phyloP scores from a whole-genome alignment of 2,888 invertebrate species.

The Strigamia transsilvanica region DNA sequence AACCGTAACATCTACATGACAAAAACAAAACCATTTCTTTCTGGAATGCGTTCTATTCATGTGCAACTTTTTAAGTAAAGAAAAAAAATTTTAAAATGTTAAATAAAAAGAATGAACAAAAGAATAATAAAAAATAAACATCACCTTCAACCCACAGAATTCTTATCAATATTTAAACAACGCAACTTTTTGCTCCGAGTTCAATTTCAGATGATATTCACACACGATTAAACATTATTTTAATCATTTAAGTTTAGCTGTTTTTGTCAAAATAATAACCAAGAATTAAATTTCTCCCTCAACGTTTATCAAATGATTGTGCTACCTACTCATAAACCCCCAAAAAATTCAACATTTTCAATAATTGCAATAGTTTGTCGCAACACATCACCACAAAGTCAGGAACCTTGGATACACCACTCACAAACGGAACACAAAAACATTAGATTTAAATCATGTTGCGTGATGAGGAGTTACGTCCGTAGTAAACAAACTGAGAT shows the following conservation, averaged over 20 bases:
- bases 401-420: slow-evolving; percentile 42
- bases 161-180: too few relatives aligned
- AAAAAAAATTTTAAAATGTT: background rate
- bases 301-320: background rate
- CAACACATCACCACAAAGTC: slow-evolving; percentile 15
- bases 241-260: background rate
- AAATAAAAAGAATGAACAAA: background rate
- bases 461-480: background rate
- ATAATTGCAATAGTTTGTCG: background rate
- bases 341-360: background rate
- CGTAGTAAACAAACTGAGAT: background rate
- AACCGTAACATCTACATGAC: slow-evolving; percentile 34
- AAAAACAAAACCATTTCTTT: slow-evolving; percentile 22
- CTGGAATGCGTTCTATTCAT: slow-evolving; percentile 25
- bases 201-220: too few relatives aligned
- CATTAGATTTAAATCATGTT: slow-evolving; percentile 1
- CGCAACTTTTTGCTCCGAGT: too few relatives aligned
- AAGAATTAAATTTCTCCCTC: background rate
- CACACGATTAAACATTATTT: too few relatives aligned
- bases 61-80: background rate
- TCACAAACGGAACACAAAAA: background rate
- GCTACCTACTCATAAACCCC: background rate
- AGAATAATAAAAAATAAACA: background rate
- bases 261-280: background rate
- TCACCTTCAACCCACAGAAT: background rate